Conservation (phyloP, 2,113 vertebrate species). For the Diadophis punctatus region DNA sequence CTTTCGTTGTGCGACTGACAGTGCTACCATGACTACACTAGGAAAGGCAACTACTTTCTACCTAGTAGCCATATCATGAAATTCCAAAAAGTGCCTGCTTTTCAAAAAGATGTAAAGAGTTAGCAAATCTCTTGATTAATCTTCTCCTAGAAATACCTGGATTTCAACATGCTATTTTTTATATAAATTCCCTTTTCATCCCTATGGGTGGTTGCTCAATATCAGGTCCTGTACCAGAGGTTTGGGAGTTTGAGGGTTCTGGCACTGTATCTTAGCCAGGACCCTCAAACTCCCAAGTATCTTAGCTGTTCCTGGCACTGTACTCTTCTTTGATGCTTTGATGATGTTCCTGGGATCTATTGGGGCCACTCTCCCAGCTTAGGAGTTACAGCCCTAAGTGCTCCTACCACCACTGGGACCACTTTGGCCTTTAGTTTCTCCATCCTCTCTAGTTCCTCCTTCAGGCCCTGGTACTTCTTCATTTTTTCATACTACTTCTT, state of each 20-base stretch:
- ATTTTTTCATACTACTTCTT: neutral
- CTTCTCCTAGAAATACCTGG: neutral
- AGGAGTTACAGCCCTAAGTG: neutral
- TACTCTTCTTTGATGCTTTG: neutral
- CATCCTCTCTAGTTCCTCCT: neutral
- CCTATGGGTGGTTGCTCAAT: neutral
- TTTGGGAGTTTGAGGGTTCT: neutral
- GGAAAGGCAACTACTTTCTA: neutral
- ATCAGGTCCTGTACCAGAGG: neutral
- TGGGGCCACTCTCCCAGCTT: neutral
- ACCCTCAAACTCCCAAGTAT: no score
- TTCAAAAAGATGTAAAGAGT: neutral
- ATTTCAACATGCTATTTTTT: neutral
- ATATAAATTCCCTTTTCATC: no score
- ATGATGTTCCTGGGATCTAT: neutral
- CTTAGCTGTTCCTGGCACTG: neutral
- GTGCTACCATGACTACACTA: neutral
- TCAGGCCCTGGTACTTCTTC: neutral
- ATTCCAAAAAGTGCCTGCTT: neutral
- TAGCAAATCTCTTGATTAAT: neutral
- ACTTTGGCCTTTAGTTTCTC: neutral
- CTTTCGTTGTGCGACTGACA: neutral
- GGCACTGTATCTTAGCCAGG: neutral
- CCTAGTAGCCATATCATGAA: neutral
- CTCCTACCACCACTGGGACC: neutral